Evolutionary conservation across 2,888 invertebrate genomes (phyloP), one percentile per base, ranked within the genome.

Genomic region (Drosophila sordidapex): DNA sequence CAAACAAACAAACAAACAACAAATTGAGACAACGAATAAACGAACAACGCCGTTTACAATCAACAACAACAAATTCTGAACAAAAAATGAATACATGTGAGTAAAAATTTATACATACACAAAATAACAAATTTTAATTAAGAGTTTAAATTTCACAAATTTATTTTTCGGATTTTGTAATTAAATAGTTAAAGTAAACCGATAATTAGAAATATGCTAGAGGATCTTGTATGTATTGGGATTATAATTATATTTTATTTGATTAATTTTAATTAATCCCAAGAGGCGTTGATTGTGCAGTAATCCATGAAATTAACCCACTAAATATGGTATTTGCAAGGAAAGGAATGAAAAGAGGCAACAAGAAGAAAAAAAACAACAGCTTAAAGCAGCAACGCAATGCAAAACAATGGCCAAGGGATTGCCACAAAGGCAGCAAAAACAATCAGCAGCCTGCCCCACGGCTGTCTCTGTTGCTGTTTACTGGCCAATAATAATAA

Each of bases 11-110:
- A 62, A 60, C 49, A 60, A 65, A 74, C 57, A 70, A 60, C 49
- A 72, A 76, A 81, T 73, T 69, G 53, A 83, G 88, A 91, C 91
- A 91, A 91, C 91, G 91, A 91, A 91, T 87, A 65, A 88, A 74
- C 51, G 82, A 79, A 90, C 91, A 91, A 91, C 92, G 91, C 92
- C 81, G 82, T 87, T 83, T 83, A 82, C 70, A 87, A 70, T 60
- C 63, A 72, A 73, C 66, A 63, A 48, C 40, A 43, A 49, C 31
- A 57, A 48, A 27, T 27, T 66, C 49, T 35, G 38, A 67, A 61
- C 58, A 63, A 60, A 82, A 40, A 2, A 89, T 67, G 68, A 79
- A 81, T 74, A 82, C 74, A 74, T 80, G 91, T 91, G 83, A 91
- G 89, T 81, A 27, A 0, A 38, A 1, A n/a, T 27, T 0, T 8